Base-by-base conservation (phyloP, 2,797 vertebrate species). In the Furcifer pardalis region DNA sequence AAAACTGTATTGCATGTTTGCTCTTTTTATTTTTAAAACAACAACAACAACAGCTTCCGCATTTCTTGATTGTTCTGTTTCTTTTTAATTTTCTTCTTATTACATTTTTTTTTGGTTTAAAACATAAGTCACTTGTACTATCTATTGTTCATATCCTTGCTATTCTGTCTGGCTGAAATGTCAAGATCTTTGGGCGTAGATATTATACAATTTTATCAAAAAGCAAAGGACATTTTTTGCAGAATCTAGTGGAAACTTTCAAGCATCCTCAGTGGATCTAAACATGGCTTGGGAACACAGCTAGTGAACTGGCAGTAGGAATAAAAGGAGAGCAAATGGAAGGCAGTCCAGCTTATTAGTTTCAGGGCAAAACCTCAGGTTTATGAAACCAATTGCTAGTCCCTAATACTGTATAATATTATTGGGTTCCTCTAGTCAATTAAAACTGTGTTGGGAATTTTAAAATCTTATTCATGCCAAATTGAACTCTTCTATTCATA, bases 391-490 rank as follows among this genome's bases (percentile, higher is more conserved):
- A 68, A 52, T 8, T 10, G 2, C 15, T 88, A 74, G 0, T 79
- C 32, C 60, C 0, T 8, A 8, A 0, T 52, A 3, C 0, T 25
- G n/a, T 72, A 49, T 40, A 7, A 37, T 21, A 2, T 9, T 4
- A 75, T 17, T 87, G 27, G 79, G 63, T 35, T 68, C 4, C 2
- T 81, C 4, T 30, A 0, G 52, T 17, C 75, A 73, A 5, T 46
- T 74, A 89, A 17, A 8, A 32, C 37, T 52, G 13, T 52, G 6
- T 75, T 37, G 40, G 13, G 6, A 1, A n/a, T 52, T 52, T 84
- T 77, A 52, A 59, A 10, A 52, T 73, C 9, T 73, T 59, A 59
- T 32, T 85, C 77, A 85, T 46, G n/a, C 56, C 84, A 87, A 83
- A 49, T 25, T 32, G 1, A 13, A 32, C n/a, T 30, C 40, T 82